Evolutionary conservation across 2,888 invertebrate genomes (phyloP).

Genomic region (Noctua janthina): DNA sequence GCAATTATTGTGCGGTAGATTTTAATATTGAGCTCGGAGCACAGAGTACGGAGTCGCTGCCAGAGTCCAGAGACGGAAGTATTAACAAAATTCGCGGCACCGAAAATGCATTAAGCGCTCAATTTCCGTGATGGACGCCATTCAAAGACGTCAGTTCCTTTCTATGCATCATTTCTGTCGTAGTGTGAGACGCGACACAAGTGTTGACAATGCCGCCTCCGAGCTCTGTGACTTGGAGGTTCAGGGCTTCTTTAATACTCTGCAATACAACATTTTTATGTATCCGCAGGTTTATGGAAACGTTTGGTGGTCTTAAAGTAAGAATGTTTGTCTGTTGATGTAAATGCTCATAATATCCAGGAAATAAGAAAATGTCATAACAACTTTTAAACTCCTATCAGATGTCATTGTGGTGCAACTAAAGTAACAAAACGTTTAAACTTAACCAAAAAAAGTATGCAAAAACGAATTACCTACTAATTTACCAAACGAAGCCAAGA

Average conservation of each 20-base stretch:
- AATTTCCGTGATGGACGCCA: not conserved
- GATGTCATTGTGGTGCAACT: conserved; percentile 17
- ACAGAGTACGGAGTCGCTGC: not conserved
- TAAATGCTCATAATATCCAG: conserved; percentile 5
- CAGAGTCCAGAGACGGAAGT: not conserved
- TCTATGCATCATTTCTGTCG: not conserved
- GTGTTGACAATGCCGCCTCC: not conserved
- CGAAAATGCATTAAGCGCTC: not conserved
- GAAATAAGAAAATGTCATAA: not conserved
- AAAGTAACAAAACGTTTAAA: not conserved
- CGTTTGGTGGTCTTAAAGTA: not conserved
- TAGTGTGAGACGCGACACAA: not conserved
- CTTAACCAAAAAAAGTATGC: not conserved
- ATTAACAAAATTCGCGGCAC: not conserved
- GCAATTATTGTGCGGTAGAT: conserved; percentile 37
- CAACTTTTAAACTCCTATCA: not conserved
- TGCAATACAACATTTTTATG: conserved; percentile 25
- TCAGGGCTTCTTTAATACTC: conserved; percentile 19
- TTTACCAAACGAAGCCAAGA: not conserved
- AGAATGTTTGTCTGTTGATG: not conserved
- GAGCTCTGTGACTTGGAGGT: not conserved
- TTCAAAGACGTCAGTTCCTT: not conserved
- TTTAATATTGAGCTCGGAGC: conserved; percentile 24
- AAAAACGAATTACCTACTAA: not conserved
- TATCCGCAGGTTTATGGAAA: conserved; percentile 7